Base-by-base conservation (phyloP, 2,888 invertebrate species). In the Patella caerulea region DNA sequence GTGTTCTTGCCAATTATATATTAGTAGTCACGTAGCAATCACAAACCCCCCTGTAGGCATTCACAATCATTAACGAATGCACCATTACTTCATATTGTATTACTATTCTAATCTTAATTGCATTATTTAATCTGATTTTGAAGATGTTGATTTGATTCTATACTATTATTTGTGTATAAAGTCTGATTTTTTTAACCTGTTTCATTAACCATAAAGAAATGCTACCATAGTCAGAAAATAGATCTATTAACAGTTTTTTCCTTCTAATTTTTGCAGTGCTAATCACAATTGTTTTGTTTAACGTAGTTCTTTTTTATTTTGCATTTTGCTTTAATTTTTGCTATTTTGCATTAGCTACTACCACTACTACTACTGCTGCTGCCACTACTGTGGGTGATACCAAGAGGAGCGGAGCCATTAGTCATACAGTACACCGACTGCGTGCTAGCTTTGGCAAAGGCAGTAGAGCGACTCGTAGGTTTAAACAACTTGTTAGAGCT, bases 391-490 rank as follows among this genome's bases (percentile, higher is more conserved):
- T 17, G 74, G 73, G 59, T 45, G 45, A 74, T n/a, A 74, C 17
- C 55, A 65, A 65, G 65, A 65, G 24, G 24, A 65, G 65, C 24
- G 12, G 65, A 24, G 74, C 74, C 74, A 45, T 45, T 45, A 29
- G 34, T 55, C 76, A 74, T 19, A 78, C 77, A 11, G 76, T 80
- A 65, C 73, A 76, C 19, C 80, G 78, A 29, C 78, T 80, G 71
- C 78, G 80, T 17, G 78, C 80, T 72, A 80, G 80, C 74, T 75
- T 80, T 71, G 80, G 80, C 74, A 80, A 80, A 76, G 76, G 78
- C 72, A 71, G 78, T 59, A 65, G 71, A 54, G 54, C 75, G 56
- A 45, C 75, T 73, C 71, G 78, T 77, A 78, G 74, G 78, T 78
- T 54, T 59, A 56, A n/a, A 45, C 45, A 7, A 45, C 45, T 45